These are phyloP conservation scores for Augochlorella aurata DNA, from an alignment of 2,888 invertebrate genomes.

Conservation along the genomic window DNA sequence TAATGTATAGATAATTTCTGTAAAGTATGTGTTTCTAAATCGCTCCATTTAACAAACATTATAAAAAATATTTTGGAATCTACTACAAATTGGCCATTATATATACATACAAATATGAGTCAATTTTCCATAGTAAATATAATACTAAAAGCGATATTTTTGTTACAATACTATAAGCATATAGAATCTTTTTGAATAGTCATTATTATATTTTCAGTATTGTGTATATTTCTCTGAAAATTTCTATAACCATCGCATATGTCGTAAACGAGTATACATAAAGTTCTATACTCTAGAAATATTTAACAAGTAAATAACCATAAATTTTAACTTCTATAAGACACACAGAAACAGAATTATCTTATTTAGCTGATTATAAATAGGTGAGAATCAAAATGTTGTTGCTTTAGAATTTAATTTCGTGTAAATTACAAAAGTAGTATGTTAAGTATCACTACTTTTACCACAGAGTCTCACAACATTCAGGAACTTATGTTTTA, in stretches of 20 bases:
- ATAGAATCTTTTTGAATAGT: slow-evolving; percentile 47
- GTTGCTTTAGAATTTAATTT: slow-evolving; percentile 29
- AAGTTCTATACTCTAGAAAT: slow-evolving; percentile 58
- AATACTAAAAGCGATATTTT: slow-evolving; percentile 53
- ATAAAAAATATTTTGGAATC: slow-evolving; percentile 46
- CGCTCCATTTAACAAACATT: slow-evolving; percentile 34
- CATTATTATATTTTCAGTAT: slow-evolving; percentile 48
- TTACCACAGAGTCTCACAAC: background rate
- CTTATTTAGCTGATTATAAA: slow-evolving; percentile 20
- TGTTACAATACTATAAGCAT: slow-evolving; percentile 37
- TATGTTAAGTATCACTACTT: slow-evolving; percentile 11
- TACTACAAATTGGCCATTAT: slow-evolving; percentile 43
- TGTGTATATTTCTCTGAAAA: slow-evolving; percentile 33
- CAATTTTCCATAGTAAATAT: slow-evolving; percentile 53
- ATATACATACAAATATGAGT: slow-evolving; percentile 48
- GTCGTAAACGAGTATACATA: slow-evolving; percentile 47
- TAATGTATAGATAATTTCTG: slow-evolving; percentile 50
- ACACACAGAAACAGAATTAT: slow-evolving; percentile 13
- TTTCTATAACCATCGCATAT: slow-evolving; percentile 20
- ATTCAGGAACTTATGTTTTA: background rate
- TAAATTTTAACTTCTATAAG: slow-evolving; percentile 22
- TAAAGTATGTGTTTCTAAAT: slow-evolving; percentile 42
- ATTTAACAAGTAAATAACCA: slow-evolving; percentile 36
- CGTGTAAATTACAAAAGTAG: slow-evolving; percentile 6
- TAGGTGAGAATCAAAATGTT: slow-evolving; percentile 13